Evolutionary conservation across 2,888 invertebrate genomes (phyloP).

Genomic region (Smittia sp.): DNA sequence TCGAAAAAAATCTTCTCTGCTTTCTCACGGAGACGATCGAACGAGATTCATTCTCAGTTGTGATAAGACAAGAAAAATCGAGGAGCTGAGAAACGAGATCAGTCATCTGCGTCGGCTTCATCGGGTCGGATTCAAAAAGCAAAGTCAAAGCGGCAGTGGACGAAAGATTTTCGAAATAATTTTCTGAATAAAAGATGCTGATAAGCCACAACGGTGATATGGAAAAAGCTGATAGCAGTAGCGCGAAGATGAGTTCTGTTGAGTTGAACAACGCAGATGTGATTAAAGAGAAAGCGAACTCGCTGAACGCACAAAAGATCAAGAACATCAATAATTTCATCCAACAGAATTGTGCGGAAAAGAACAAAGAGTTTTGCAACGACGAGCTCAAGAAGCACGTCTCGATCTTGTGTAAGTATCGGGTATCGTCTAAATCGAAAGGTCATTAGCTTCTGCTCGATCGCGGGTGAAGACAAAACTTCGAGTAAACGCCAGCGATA

Average conservation of each 20-base stretch:
- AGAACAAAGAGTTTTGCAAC: constrained; percentile 10
- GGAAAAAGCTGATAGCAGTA: constrained; percentile 10
- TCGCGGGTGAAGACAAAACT: neutral
- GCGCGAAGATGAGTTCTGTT: constrained; percentile 2
- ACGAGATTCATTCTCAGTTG: neutral
- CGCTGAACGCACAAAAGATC: neutral
- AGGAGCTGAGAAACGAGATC: neutral
- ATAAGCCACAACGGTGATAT: constrained; percentile 9
- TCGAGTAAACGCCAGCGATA: neutral
- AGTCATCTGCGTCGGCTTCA: neutral
- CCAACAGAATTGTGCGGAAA: neutral
- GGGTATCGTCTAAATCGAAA: neutral
- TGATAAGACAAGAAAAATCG: neutral
- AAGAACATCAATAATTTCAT: neutral
- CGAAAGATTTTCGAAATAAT: neutral
- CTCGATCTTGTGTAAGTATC: constrained; percentile 25
- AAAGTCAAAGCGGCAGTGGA: neutral
- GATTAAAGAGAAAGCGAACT: neutral
- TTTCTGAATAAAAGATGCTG: constrained; percentile 7
- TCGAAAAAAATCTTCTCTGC: too few species aligned
- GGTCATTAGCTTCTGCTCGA: neutral
- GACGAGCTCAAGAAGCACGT: constrained; percentile 23
- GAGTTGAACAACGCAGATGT: constrained; percentile 4
- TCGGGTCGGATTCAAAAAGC: neutral
- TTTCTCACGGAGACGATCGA: too few species aligned